phyloP scores from a whole-genome alignment of 2,888 invertebrate genomes.

The Catocala fraxini region DNA sequence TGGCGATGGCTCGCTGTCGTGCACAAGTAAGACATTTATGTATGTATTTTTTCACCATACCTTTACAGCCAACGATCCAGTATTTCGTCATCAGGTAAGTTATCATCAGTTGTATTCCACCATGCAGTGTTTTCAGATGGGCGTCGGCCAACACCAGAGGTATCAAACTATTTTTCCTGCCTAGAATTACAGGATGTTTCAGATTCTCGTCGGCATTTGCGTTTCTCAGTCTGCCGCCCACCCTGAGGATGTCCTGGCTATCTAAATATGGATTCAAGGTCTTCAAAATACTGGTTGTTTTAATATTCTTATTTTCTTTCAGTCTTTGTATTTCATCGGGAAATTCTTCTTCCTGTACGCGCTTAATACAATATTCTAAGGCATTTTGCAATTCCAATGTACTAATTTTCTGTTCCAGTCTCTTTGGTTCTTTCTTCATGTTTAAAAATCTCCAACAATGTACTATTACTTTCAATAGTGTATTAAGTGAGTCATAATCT shows the following conservation, averaged over 20 bases:
- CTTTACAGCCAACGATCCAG: slow-evolving; percentile 47
- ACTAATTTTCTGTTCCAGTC: slow-evolving; percentile 14
- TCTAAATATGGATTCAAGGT: slow-evolving; percentile 43
- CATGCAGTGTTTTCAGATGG: slow-evolving; percentile 43
- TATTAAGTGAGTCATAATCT: slow-evolving; percentile 19
- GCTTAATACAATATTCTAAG: slow-evolving; percentile 28
- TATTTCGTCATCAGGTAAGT: slow-evolving; percentile 42
- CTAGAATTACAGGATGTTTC: slow-evolving; percentile 50
- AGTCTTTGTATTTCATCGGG: slow-evolving; percentile 24
- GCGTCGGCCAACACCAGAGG: slow-evolving; percentile 40
- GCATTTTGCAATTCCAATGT: slow-evolving; percentile 34
- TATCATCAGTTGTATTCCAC: slow-evolving; percentile 45
- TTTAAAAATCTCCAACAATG: slow-evolving; percentile 34
- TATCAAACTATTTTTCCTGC: slow-evolving; percentile 34
- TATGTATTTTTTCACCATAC: slow-evolving; percentile 30
- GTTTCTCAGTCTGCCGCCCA: slow-evolving; percentile 45
- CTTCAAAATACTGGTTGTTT: slow-evolving; percentile 30
- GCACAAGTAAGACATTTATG: slow-evolving; percentile 44
- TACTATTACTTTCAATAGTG: slow-evolving; percentile 23
- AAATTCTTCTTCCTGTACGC: slow-evolving; percentile 33
- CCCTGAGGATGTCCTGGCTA: slow-evolving; percentile 38
- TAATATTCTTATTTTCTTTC: slow-evolving; percentile 19
- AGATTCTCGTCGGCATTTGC: slow-evolving; percentile 18
- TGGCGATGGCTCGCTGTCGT: slow-evolving; percentile 27
- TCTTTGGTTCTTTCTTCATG: slow-evolving; percentile 19